Conservation (phyloP, 1,140 invertebrate genomes). For the Octopus bimaculoides region DNA sequence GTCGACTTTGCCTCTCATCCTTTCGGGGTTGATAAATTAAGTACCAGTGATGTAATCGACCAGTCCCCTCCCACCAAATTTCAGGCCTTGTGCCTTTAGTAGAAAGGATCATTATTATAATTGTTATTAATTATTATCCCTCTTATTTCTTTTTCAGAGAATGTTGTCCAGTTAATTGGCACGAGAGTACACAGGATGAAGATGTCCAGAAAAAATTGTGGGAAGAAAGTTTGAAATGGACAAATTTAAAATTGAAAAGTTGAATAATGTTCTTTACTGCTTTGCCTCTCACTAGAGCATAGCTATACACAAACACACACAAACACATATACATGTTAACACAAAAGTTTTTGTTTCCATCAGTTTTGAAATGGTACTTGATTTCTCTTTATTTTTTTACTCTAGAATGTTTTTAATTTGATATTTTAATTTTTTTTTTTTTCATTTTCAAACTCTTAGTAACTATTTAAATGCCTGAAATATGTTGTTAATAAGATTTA, state of each 20-base stretch:
- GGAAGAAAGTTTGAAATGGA: constrained; percentile 36
- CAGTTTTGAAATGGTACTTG: too few relatives aligned
- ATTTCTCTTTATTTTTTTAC: too few relatives aligned
- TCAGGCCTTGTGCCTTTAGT: neutral
- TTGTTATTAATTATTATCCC: neutral
- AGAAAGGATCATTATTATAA: neutral
- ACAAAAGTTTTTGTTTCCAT: too few relatives aligned
- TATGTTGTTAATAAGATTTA: too few relatives aligned
- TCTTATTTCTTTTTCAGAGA: constrained; percentile 32
- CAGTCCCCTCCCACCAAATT: neutral
- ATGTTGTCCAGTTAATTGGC: constrained; percentile 26
- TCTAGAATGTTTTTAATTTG: too few relatives aligned
- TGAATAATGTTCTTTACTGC: too few relatives aligned
- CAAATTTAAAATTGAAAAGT: constrained; percentile 3
- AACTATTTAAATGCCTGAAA: too few relatives aligned
- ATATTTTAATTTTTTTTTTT: too few relatives aligned
- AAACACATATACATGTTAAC: too few relatives aligned
- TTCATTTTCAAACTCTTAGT: too few relatives aligned
- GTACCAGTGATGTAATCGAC: neutral
- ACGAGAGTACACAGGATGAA: constrained; percentile 22
- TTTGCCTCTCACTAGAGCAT: too few relatives aligned
- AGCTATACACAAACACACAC: too few relatives aligned
- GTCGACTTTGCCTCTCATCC: neutral
- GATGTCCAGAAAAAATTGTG: constrained; percentile 34
- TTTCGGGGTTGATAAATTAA: neutral